These are phyloP conservation scores for Palythoa caribaeorum DNA, from an alignment of 92 coral and sea anemone genomes.

Conservation along the genomic window DNA sequence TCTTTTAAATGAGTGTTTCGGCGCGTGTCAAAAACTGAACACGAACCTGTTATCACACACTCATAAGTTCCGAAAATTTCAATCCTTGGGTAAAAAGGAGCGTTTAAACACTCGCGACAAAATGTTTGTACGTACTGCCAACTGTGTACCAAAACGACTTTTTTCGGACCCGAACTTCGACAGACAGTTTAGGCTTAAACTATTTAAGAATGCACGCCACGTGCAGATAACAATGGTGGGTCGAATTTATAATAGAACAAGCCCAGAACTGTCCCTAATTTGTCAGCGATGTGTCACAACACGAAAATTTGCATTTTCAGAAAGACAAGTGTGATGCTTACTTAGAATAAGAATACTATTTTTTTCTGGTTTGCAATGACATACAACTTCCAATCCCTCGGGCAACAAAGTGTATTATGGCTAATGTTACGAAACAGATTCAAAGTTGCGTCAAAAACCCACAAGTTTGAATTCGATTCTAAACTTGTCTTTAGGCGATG, in stretches of 20 bases:
- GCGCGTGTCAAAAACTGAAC: constrained; percentile 71
- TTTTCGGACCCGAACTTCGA: constrained; percentile 5
- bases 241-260: constrained; percentile 86
- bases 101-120: background rate
- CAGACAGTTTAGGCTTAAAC: constrained; percentile 40
- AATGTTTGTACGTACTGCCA: background rate
- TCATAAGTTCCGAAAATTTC: constrained; percentile 9
- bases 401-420: background rate
- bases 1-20: constrained; percentile 70
- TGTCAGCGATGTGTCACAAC: constrained; percentile 94
- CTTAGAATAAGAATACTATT: constrained; percentile 65
- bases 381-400: constrained; percentile 6
- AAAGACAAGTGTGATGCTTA: constrained; percentile 50
- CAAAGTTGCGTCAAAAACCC: background rate
- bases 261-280: constrained; percentile 76
- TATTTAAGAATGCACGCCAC: constrained; percentile 93
- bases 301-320: constrained; percentile 80
- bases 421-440: background rate
- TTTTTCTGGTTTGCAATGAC: constrained; percentile 6
- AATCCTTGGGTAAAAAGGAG: background rate
- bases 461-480: background rate
- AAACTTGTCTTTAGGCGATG: background rate
- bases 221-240: constrained; percentile 91
- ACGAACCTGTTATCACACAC: constrained; percentile 44
- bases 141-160: background rate